phyloP scores from a whole-genome alignment of 2,113 vertebrate species.

The Hemiscyllium ocellatum region DNA sequence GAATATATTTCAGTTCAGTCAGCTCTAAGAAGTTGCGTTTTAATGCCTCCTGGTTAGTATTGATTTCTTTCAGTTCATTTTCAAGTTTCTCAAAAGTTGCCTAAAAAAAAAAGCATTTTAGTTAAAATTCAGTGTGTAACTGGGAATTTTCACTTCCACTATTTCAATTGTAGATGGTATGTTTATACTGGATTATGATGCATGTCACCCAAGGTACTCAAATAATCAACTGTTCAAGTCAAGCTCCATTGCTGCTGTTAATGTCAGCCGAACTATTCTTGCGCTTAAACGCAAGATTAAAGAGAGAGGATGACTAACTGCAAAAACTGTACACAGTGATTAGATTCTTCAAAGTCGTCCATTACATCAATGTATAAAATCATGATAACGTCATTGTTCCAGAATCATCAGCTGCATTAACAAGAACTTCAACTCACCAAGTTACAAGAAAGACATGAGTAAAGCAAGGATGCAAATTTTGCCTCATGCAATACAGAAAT shows the following conservation, averaged over 20 bases:
- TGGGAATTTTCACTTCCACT: not conserved
- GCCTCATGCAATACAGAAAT: not conserved
- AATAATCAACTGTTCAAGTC: not conserved
- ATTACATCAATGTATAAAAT: not conserved
- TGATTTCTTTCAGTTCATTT: constrained; percentile 96
- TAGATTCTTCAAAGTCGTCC: not conserved
- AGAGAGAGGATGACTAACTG: not conserved
- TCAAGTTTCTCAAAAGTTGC: constrained; percentile 98
- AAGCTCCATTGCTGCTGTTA: not conserved
- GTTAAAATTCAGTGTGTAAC: not conserved
- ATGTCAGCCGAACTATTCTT: not conserved
- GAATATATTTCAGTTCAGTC: constrained; percentile 94
- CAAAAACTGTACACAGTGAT: not conserved
- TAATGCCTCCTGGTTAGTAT: constrained; percentile 95
- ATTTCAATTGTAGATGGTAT: not conserved
- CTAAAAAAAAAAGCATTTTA: constrained; percentile 50
- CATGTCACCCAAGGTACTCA: not conserved
- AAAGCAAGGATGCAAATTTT: not conserved
- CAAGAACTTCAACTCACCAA: not conserved
- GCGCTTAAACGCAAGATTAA: not conserved
- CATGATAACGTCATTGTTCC: not conserved
- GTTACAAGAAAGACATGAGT: not conserved
- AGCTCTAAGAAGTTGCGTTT: constrained; percentile 97
- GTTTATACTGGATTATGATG: not conserved
- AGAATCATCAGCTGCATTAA: not conserved